Conservation (phyloP, 2,888 invertebrate species). For the Cerceris ruficornis region DNA sequence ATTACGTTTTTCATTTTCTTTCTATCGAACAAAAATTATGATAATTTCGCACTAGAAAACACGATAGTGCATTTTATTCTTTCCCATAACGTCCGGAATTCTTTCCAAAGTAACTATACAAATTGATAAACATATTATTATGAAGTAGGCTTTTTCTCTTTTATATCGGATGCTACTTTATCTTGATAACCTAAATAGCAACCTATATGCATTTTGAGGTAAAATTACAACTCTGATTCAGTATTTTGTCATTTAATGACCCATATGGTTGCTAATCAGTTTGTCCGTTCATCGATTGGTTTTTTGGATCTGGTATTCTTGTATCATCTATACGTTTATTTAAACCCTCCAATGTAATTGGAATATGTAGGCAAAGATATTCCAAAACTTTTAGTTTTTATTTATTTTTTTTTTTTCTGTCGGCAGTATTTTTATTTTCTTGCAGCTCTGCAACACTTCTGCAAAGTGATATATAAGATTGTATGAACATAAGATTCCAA, state of each 20-base stretch:
- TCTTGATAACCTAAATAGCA: not conserved
- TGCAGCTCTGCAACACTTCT: conserved; percentile 47
- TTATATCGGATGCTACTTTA: conserved; percentile 34
- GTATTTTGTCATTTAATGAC: conserved; percentile 42
- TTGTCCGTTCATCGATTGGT: conserved; percentile 32
- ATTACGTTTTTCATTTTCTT: conserved; percentile 35
- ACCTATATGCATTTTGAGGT: conserved; percentile 38
- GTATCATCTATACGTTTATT: conserved; percentile 23
- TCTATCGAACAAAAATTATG: conserved; percentile 40
- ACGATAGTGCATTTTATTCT: conserved; percentile 36
- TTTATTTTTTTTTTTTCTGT: conserved; percentile 47
- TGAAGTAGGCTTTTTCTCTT: conserved; percentile 27
- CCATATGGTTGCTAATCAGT: conserved; percentile 30
- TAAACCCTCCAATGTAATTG: conserved; percentile 32
- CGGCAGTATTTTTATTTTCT: conserved; percentile 47
- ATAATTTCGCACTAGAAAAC: conserved; percentile 11
- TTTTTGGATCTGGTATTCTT: conserved; percentile 33
- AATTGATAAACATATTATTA: conserved; percentile 25
- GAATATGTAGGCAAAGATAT: conserved; percentile 24
- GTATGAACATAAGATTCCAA: conserved; percentile 46
- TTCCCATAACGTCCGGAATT: conserved; percentile 35
- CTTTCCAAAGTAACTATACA: conserved; percentile 32
- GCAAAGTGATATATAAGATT: conserved; percentile 43
- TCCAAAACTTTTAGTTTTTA: conserved; percentile 36
- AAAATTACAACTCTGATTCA: conserved; percentile 32